Evolutionary conservation across 2,888 invertebrate species (phyloP), one percentile per base, ranked within the genome.

Genomic region (Sussaba pulchella): DNA sequence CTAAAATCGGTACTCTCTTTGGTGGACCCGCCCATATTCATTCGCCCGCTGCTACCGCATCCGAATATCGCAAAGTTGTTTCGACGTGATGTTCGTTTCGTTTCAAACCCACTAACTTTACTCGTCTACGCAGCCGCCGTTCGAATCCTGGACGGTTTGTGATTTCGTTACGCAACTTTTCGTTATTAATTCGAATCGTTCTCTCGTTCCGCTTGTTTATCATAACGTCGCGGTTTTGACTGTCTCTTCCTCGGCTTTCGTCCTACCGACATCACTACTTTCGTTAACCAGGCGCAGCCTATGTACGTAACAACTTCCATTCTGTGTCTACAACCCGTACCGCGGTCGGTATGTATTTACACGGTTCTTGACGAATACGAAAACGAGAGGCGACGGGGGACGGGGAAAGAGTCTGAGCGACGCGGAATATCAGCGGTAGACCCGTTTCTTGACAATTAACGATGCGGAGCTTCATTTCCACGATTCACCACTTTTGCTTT

Each of bases 401-500:
- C n/a, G n/a, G n/a, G n/a, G n/a, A n/a, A n/a, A n/a, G n/a, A n/a
- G n/a, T n/a, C n/a, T n/a, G 54, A 63, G 79, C 79, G 82, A 64
- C 63, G 12, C 26, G 14, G 52, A 26, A 26, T 26, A 54, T 54
- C 74, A n/a, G 73, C 76, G 61, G 61, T 50, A 72, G 69, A 52
- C 61, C 66, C 45, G 78, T 78, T 82, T 74, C 71, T 75, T 67
- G 73, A 82, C 83, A 81, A 83, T 83, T 83, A 83, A 83, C 79
- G 70, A 54, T n/a, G n/a, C 26, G 76, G 79, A 78, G 70, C 77
- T 79, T 81, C 82, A 71, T 79, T 82, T 71, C 71, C 81, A 81
- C 79, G 64, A 70, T 74, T 82, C 66, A 63, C 73, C 66, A 61
- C 31, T 63, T 59, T 57, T 61, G 57, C 61, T 64, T 43, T 39